These are phyloP conservation scores for Chauna torquata DNA, from an alignment of 2,113 vertebrate genomes.

Conservation along the genomic window DNA sequence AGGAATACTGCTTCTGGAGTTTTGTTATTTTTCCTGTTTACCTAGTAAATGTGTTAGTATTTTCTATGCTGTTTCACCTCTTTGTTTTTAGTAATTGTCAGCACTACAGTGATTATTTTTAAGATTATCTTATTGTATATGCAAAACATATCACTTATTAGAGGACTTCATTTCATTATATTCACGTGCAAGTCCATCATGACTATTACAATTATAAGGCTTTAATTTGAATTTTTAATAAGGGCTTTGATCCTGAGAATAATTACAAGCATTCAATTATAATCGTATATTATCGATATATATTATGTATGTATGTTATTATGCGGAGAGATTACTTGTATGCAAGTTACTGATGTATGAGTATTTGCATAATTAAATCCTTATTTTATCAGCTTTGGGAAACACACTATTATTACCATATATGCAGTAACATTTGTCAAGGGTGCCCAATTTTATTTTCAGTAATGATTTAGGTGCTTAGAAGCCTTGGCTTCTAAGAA, in stretches of 20 bases:
- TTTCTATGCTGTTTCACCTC: not conserved
- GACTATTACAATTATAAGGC: constrained; percentile 1
- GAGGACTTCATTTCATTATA: constrained; percentile 29
- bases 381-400: not conserved
- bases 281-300: not conserved
- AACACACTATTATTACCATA: not conserved
- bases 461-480: not conserved
- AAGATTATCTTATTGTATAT: constrained; percentile 38
- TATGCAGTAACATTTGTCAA: not conserved
- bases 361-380: not conserved
- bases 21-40: not conserved
- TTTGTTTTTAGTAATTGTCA: not conserved
- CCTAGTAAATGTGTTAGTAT: not conserved
- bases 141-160: constrained; percentile 24
- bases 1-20: not conserved
- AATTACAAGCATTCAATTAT: constrained; percentile 54
- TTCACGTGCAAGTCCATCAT: constrained; percentile 9
- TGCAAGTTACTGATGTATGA: not conserved
- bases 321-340: not conserved
- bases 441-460: not conserved
- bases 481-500: not conserved
- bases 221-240: constrained; percentile 51
- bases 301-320: not conserved
- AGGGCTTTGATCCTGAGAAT: constrained; percentile 52
- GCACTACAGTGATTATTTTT: not conserved